Percentiles rank a stretch among this genome's conserved stretches.
These are phyloP conservation scores for Patella caerulea DNA, from an alignment of 2,888 invertebrate genomes.

Conservation along the genomic window DNA sequence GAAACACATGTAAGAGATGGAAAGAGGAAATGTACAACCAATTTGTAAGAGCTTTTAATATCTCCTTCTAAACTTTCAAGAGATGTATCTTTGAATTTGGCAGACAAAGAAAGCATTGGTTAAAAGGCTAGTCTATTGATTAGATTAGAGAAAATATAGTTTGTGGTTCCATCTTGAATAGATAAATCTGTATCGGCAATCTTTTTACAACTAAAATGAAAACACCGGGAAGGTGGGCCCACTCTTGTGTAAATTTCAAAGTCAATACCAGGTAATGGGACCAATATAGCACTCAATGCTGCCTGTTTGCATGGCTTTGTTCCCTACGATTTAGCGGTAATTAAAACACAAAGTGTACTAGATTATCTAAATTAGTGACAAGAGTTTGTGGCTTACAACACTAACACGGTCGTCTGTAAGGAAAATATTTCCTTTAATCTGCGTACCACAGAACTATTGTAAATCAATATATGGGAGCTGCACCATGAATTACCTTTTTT, in stretches of 20 bases:
- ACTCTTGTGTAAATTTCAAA: neutral
- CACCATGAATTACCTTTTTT: too few relatives aligned
- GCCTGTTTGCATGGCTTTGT: neutral
- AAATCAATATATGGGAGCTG: too few relatives aligned
- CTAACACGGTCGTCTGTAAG: neutral
- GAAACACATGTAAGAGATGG: slow-evolving; percentile 15
- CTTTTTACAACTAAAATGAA: neutral
- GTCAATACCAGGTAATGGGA: neutral
- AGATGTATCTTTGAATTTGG: slow-evolving; percentile 18
- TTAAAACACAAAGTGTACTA: slow-evolving; percentile 9
- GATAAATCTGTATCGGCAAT: neutral
- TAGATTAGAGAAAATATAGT: neutral
- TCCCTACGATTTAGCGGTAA: neutral
- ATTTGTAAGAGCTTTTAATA: slow-evolving; percentile 8
- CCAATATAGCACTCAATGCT: neutral
- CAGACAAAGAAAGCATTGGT: slow-evolving; percentile 18
- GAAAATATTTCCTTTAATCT: slow-evolving; percentile 3
- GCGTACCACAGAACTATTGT: too few relatives aligned
- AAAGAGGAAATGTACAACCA: slow-evolving; percentile 18
- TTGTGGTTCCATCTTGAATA: neutral
- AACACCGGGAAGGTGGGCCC: neutral
- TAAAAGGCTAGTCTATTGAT: slow-evolving; percentile 18
- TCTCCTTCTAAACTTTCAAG: slow-evolving; percentile 1
- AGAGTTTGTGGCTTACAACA: slow-evolving; percentile 1
- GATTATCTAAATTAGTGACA: neutral